phyloP scores from a whole-genome alignment of 53 echinoderm and acorn worm genomes.

The Mesocentrotus franciscanus region DNA sequence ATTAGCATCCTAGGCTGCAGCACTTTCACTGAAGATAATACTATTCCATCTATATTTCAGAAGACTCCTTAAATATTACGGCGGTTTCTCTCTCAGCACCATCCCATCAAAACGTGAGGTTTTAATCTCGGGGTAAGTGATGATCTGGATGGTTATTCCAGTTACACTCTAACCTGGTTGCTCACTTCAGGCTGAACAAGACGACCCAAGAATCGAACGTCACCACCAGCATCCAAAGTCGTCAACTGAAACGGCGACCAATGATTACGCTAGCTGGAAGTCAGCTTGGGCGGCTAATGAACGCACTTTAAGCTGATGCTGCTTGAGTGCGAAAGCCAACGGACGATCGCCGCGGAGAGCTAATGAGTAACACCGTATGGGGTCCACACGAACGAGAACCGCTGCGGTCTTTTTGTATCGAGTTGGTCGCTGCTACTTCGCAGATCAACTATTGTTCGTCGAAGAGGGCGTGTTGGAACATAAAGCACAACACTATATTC shows the following conservation, averaged over 20 bases:
- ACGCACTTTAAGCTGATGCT: conserved; percentile 41
- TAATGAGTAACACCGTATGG: conserved; percentile 43
- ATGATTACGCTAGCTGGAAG: conserved; percentile 52
- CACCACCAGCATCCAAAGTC: conserved; percentile 6
- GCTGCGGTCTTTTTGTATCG: conserved; percentile 14
- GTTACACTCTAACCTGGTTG: not conserved
- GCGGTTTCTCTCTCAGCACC: not conserved
- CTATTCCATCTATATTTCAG: not conserved
- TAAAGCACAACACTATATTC: not conserved
- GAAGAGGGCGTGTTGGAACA: not conserved
- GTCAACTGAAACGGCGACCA: conserved; percentile 40
- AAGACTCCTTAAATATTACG: not conserved
- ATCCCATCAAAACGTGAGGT: not conserved
- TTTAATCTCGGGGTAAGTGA: not conserved
- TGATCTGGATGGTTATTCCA: not conserved
- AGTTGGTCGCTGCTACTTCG: conserved; percentile 5
- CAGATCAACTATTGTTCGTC: not conserved
- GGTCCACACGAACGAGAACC: conserved; percentile 31
- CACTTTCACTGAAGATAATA: not conserved
- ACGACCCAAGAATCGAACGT: not conserved
- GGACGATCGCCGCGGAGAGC: conserved; percentile 46
- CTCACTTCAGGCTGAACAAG: not conserved
- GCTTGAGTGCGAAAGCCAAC: conserved; percentile 58
- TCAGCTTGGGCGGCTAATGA: conserved; percentile 7
- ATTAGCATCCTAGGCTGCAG: not conserved